These are phyloP conservation scores for Drosophila lacicola DNA, from an alignment of 2,888 invertebrate genomes.

Conservation along the genomic window DNA sequence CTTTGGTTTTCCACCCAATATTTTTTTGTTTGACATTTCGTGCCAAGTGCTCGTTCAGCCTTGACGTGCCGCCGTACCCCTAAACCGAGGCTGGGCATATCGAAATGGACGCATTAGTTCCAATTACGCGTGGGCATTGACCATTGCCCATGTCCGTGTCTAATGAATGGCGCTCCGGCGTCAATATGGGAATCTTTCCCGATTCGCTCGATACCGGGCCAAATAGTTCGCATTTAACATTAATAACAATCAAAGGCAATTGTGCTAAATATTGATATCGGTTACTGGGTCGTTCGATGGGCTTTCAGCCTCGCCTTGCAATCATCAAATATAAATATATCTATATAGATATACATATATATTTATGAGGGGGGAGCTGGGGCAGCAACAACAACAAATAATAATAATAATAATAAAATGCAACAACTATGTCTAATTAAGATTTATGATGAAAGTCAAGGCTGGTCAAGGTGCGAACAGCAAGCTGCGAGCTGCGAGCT, in stretches of 20 bases:
- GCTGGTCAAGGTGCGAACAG: constrained; percentile 33
- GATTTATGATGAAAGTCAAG: constrained; percentile 71
- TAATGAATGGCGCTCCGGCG: constrained; percentile 60
- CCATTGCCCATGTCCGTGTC: constrained; percentile 17
- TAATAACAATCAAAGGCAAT: constrained; percentile 55
- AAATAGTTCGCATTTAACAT: constrained; percentile 16
- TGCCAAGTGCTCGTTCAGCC: constrained; percentile 49
- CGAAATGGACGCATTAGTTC: constrained; percentile 48
- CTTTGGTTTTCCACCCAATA: neutral
- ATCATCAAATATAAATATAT: neutral
- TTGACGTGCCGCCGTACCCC: constrained; percentile 21
- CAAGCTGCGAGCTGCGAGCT: neutral
- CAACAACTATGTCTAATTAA: constrained; percentile 60
- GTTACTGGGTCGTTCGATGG: constrained; percentile 55
- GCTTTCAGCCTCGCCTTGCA: constrained; percentile 3
- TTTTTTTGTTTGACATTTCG: constrained; percentile 7
- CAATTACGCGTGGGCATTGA: constrained; percentile 41
- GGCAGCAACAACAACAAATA: constrained; percentile 10
- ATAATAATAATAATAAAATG: constrained; percentile 37
- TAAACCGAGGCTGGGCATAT: constrained; percentile 20
- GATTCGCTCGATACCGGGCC: constrained; percentile 1
- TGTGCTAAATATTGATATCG: constrained; percentile 52
- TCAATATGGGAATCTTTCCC: constrained; percentile 32
- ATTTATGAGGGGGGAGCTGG: neutral
- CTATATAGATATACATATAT: neutral